Evolutionary conservation across 2,113 vertebrate species (phyloP).

Genomic region (Puntigrus tetrazona): DNA sequence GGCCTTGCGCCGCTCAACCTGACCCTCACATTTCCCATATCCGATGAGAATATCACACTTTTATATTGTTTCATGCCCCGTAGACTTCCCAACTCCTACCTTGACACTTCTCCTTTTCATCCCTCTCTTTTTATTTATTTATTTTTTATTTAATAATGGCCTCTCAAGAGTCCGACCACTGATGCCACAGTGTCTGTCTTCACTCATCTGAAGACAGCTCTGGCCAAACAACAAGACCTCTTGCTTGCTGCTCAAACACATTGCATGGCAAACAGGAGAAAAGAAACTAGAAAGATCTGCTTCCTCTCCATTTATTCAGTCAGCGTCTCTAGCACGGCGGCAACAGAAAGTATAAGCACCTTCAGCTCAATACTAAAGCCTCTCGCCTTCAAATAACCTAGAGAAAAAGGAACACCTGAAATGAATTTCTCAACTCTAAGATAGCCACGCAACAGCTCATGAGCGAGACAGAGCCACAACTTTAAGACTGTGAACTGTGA

Average conservation of each 20-base stretch:
- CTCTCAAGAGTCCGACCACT: background rate
- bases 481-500: background rate
- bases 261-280: background rate
- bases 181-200: background rate
- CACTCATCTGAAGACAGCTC: slow-evolving; percentile 24
- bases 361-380: slow-evolving; percentile 10
- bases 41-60: background rate
- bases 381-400: slow-evolving; percentile 19
- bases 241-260: background rate
- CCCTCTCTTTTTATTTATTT: background rate
- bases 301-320: slow-evolving; percentile 30
- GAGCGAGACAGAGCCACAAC: background rate
- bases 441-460: background rate
- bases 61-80: slow-evolving; percentile 33
- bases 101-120: slow-evolving; percentile 13
- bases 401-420: slow-evolving; percentile 14
- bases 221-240: slow-evolving; percentile 11
- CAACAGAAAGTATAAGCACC: background rate
- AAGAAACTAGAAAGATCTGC: background rate
- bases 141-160: slow-evolving; percentile 11
- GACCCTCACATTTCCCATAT: background rate
- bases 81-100: slow-evolving; percentile 8
- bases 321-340: background rate
- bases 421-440: background rate
- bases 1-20: background rate